phyloP scores from a whole-genome alignment of 2,888 invertebrate genomes.

The Leptopilina drosophilae region DNA sequence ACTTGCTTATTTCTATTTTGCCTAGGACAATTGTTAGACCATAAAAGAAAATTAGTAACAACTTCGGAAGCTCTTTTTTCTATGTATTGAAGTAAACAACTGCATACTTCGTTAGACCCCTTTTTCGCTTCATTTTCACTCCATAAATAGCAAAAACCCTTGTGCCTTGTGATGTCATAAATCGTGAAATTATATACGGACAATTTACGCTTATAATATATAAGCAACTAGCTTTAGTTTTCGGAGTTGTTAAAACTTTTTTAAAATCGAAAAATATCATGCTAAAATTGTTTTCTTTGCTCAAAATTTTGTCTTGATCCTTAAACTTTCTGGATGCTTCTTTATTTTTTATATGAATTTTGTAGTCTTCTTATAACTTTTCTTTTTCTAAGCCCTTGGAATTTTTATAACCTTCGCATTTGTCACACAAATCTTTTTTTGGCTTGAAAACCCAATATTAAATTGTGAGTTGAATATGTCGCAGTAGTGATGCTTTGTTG shows the following conservation, averaged over 20 bases:
- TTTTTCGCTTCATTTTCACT: neutral
- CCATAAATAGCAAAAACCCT: neutral
- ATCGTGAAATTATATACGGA: slow-evolving; percentile 1
- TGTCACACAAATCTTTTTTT: neutral
- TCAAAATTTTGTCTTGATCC: slow-evolving; percentile 11
- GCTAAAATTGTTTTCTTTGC: neutral
- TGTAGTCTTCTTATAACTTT: neutral
- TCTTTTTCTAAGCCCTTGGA: slow-evolving; percentile 3
- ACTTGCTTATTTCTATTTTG: slow-evolving; percentile 39
- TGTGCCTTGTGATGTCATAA: slow-evolving; percentile 11
- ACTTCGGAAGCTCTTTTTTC: neutral
- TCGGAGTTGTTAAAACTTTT: slow-evolving; percentile 1
- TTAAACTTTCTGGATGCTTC: neutral
- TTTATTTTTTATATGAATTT: neutral
- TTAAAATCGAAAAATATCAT: neutral
- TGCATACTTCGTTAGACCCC: neutral
- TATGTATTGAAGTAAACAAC: neutral
- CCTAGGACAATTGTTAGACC: neutral
- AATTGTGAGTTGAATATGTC: slow-evolving; percentile 34
- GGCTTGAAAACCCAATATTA: neutral
- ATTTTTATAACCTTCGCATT: slow-evolving; percentile 43
- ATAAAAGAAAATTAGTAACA: neutral
- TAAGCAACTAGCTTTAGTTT: neutral
- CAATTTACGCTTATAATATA: slow-evolving; percentile 7
- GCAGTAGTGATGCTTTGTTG: slow-evolving; percentile 10